These are phyloP conservation scores for Capitella teleta DNA, from an alignment of 1,140 invertebrate species.

Conservation along the genomic window DNA sequence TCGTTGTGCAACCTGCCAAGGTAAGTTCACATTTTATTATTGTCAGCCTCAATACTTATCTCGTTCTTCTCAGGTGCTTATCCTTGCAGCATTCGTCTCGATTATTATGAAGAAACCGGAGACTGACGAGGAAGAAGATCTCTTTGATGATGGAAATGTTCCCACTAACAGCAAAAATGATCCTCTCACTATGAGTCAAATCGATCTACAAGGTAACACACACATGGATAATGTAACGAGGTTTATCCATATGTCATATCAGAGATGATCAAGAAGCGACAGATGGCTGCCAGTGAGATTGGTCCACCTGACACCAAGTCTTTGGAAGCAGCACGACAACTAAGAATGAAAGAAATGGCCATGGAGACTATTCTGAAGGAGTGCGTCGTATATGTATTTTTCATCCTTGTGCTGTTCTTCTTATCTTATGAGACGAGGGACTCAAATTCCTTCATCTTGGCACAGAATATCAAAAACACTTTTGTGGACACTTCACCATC, in stretches of 20 bases:
- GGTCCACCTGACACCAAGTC: conserved; percentile 26
- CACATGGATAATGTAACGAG: too few relatives aligned
- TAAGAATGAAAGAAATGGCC: conserved; percentile 42
- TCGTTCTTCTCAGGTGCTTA: too few relatives aligned
- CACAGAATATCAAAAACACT: conserved; percentile 22
- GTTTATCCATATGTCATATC: too few relatives aligned
- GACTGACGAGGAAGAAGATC: conserved; percentile 40
- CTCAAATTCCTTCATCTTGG: conserved; percentile 22
- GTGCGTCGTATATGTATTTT: conserved; percentile 36
- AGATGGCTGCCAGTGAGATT: conserved; percentile 20
- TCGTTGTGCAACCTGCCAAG: conserved; percentile 39
- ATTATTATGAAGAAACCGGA: conserved; percentile 46
- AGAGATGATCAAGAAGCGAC: conserved; percentile 22
- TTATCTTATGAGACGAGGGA: conserved; percentile 37
- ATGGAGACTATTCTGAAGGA: conserved; percentile 45
- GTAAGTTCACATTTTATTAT: too few relatives aligned
- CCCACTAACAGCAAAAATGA: background rate
- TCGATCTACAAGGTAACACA: too few relatives aligned
- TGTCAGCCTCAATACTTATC: too few relatives aligned
- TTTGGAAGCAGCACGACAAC: conserved; percentile 24
- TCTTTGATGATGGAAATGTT: conserved; percentile 19
- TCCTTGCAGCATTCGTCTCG: conserved; percentile 46
- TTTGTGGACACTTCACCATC: background rate
- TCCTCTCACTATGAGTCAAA: too few relatives aligned
- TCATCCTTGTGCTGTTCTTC: conserved; percentile 38